Evolutionary conservation across 2,113 vertebrate species (phyloP).

Genomic region (Glaucidium brasilianum): DNA sequence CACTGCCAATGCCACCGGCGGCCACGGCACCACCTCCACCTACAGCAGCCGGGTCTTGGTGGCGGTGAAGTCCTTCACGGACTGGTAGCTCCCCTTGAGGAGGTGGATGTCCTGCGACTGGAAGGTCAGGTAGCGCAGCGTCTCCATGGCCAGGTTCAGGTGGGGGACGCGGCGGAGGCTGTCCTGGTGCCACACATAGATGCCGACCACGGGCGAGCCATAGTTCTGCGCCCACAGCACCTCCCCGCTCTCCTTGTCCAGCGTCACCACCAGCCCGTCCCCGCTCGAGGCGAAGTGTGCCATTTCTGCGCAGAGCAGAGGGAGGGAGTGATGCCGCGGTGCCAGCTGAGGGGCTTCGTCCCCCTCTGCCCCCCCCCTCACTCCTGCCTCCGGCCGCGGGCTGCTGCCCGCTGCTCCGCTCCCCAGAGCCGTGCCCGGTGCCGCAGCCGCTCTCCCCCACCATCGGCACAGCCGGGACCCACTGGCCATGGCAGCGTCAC

Average conservation of each 20-base stretch:
- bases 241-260: slow-evolving; percentile 85
- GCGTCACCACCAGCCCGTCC: slow-evolving; percentile 89
- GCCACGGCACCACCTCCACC: background rate
- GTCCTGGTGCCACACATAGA: slow-evolving; percentile 91
- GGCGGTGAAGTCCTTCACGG: slow-evolving; percentile 78
- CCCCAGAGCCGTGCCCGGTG: rapidly evolving
- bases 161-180: slow-evolving; percentile 85
- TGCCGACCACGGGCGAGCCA: slow-evolving; percentile 85
- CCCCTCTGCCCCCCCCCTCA: rapidly evolving
- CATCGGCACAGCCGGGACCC: rapidly evolving
- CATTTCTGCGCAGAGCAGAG: slow-evolving; percentile 76
- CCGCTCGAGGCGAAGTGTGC: slow-evolving; percentile 90
- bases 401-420: background rate
- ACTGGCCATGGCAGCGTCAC: background rate
- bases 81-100: slow-evolving; percentile 81
- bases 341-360: rapidly evolving
- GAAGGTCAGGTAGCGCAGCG: slow-evolving; percentile 90
- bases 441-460: background rate
- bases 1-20: rapidly evolving
- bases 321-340: background rate
- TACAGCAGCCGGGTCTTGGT: slow-evolving; percentile 89
- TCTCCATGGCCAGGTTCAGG: slow-evolving; percentile 91
- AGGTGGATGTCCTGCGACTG: slow-evolving; percentile 84
- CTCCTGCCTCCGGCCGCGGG: rapidly evolving
- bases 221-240: slow-evolving; percentile 95